Evolutionary conservation across 2,888 invertebrate species (phyloP), one percentile per base, ranked within the genome.

Genomic region (Mechanitis mazaeus): DNA sequence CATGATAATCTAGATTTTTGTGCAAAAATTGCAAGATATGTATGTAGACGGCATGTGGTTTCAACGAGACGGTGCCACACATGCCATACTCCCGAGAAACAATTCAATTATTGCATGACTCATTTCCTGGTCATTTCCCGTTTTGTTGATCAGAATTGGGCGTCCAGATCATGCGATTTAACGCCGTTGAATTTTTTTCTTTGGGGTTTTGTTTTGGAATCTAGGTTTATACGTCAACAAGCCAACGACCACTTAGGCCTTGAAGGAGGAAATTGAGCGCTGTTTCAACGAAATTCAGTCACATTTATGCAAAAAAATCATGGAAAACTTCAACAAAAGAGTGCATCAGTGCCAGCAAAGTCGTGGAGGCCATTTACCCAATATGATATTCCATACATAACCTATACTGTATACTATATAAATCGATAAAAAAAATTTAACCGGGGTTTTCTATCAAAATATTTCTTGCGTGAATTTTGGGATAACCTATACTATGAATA

Each of bases 71-170:
- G 9, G 42, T 9, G 72, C 71, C 45, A 72, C 69, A 50, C 69
- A 50, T 65, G 61, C 55, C 68, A 69, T 61, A 70, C 64, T 60
- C 67, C 54, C 55, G 57, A 47, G 69, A 56, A 58, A 71, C 71
- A 68, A 68, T 71, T 28, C 61, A 59, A 31, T 54, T 60, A 20
- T 53, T 65, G 60, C 50, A 54, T 2, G 11, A 50, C 3, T 45
- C 9, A 46, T 65, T 62, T 56, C 50, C 35, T 2, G 58, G 42
- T 42, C 54, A 58, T 64, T 35, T 67, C 67, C 46, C 63, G 62
- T 56, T 7, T 55, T 45, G 64, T 60, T 54, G 67, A 65, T 55
- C 59, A 61, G 20, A 61, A 65, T 64, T 65, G 63, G 63, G 65
- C 68, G 53, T 63, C 64, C 31, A 56, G 61, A 54, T 58, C 56